Evolutionary conservation across 2,888 invertebrate species (phyloP), one percentile per base, ranked within the genome.

Genomic region (Drosophila birchii): DNA sequence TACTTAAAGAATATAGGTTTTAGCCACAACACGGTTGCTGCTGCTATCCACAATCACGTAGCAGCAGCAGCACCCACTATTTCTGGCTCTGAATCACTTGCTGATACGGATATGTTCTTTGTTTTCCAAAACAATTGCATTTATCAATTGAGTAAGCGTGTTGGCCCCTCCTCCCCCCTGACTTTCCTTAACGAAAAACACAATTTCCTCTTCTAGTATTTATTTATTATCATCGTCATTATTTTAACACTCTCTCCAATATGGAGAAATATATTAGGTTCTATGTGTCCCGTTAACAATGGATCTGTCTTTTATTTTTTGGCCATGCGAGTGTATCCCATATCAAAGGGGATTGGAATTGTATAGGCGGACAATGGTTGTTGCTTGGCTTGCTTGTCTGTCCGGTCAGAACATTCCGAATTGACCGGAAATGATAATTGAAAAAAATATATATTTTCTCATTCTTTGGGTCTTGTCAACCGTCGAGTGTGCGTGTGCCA

Each of bases 341-440:
- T 75, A 73, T 73, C 75, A 75, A 66, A 67, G 38, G 63, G 32
- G 74, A 73, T 63, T 74, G 64, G 64, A 56, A 73, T 60, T 74
- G 63, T 72, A 74, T 60, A 60, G 29, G 36, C 49, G 55, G 44
- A 41, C 51, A 53, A 53, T 53, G 51, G 34, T 36, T 53, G 51
- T 11, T 32, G 38, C n/a, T 36, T 38, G 20, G 29, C 14, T 60
- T 76, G 29, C 14, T 60, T 76, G 58, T 60, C 20, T n/a, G 20
- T 75, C 75, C 58, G 45, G 61, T 53, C 71, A 56, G 67, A 76
- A 51, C 70, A 68, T 69, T 41, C 26, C 70, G 39, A 75, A 73
- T 59, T 76, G 72, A 74, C 89, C 85, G 84, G 84, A 85, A 85
- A 89, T 85, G 84, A 85, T 89, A 85, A 85, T 85, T 84, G 89